These are phyloP conservation scores for Xestoiulus laeticollis DNA, from an alignment of 2,888 invertebrate species.

Conservation along the genomic window DNA sequence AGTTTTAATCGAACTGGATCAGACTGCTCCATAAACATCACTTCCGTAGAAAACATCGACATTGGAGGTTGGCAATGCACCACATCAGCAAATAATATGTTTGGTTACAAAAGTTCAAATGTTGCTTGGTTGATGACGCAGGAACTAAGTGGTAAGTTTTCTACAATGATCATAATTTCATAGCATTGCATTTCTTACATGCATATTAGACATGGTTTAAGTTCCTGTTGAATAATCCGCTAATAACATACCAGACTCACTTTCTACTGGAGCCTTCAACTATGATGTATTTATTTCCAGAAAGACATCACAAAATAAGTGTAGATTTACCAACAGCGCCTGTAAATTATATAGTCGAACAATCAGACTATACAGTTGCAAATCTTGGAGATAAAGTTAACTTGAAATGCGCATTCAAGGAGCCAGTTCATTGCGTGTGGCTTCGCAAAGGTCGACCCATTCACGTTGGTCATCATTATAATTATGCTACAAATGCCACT, in stretches of 20 bases:
- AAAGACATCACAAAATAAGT: background rate
- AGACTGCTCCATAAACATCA: conserved; percentile 17
- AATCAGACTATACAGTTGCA: background rate
- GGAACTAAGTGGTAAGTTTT: background rate
- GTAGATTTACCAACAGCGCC: background rate
- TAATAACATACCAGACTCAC: too few species aligned
- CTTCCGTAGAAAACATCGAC: background rate
- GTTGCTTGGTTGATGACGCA: background rate
- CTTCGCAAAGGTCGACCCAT: background rate
- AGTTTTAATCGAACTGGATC: background rate
- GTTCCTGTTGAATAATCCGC: too few species aligned
- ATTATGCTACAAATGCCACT: background rate
- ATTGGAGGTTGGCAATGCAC: background rate
- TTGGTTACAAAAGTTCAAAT: background rate
- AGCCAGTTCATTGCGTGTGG: conserved; percentile 4
- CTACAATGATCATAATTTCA: too few species aligned
- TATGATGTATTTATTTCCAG: background rate
- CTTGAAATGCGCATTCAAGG: background rate
- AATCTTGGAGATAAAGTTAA: background rate
- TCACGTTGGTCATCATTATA: background rate
- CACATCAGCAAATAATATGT: background rate
- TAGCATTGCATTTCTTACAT: too few species aligned
- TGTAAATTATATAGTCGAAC: background rate
- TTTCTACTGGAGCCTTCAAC: too few species aligned
- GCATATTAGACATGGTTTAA: too few species aligned